Percentiles rank a stretch among this genome's conserved stretches.
Conservation (phyloP, 2,797 vertebrate genomes). For the Scleropages formosus region DNA sequence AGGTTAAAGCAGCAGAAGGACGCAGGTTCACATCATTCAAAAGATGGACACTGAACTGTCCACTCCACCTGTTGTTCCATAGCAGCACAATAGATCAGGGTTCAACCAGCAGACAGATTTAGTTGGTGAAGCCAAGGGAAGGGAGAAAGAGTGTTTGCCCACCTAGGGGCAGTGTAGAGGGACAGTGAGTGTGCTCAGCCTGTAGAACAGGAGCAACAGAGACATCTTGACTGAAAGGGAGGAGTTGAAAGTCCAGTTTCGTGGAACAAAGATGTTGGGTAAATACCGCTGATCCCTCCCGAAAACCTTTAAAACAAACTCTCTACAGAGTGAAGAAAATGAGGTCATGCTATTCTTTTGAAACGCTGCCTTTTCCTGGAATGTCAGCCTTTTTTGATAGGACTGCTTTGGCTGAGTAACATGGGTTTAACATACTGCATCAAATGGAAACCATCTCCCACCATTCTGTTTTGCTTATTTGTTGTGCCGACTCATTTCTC, state of each 20-base stretch:
- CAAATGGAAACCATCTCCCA: no score
- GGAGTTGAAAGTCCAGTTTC: background rate
- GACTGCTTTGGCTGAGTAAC: no score
- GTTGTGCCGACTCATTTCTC: no score
- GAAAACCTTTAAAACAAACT: background rate
- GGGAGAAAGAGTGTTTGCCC: conserved; percentile 39
- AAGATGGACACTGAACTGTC: background rate
- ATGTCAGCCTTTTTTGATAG: background rate
- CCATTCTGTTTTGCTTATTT: background rate
- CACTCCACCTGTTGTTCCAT: background rate
- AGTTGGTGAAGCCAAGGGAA: conserved; percentile 17
- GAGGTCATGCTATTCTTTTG: no score
- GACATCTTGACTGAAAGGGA: background rate
- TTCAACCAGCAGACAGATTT: conserved; percentile 25
- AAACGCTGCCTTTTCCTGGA: background rate
- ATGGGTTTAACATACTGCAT: no score
- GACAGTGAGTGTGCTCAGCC: conserved; percentile 36
- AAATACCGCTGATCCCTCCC: background rate
- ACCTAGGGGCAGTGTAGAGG: conserved; percentile 38
- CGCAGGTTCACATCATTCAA: background rate
- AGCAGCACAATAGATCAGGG: background rate
- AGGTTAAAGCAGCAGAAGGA: background rate
- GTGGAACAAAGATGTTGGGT: background rate
- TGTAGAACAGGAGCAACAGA: background rate
- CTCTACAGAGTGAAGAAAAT: no score